Evolutionary conservation across 2,113 vertebrate genomes (phyloP).

Genomic region (Gallinago media): DNA sequence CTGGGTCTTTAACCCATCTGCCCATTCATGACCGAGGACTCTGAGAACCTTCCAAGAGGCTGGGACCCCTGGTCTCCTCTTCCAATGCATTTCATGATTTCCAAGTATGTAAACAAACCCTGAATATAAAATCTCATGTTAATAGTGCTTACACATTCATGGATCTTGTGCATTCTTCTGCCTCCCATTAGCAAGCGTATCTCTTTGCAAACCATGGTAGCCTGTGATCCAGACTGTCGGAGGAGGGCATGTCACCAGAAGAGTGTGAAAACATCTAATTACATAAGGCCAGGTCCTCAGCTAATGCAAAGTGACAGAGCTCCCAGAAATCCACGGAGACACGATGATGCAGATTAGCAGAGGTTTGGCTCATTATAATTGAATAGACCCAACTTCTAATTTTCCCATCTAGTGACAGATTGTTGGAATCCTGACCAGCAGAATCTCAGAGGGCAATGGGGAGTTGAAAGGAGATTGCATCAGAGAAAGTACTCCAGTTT

Average conservation of each 20-base stretch:
- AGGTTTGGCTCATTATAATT: constrained; percentile 7
- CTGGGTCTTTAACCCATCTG: background rate
- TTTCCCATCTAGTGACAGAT: constrained; percentile 32
- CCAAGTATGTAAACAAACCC: background rate
- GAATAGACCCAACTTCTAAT: background rate
- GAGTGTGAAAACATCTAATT: constrained; percentile 45
- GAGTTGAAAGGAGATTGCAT: constrained; percentile 10
- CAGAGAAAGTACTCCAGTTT: constrained; percentile 32
- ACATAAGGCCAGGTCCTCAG: constrained; percentile 20
- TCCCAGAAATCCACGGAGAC: constrained; percentile 2
- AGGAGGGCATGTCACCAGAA: constrained; percentile 23
- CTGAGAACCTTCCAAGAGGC: background rate
- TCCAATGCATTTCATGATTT: background rate
- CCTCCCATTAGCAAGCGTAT: background rate
- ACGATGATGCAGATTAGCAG: background rate
- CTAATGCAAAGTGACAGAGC: constrained; percentile 50
- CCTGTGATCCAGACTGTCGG: background rate
- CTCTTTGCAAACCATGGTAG: background rate
- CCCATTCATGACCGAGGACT: background rate
- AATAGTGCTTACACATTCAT: background rate
- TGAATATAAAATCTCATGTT: background rate
- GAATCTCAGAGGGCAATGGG: background rate
- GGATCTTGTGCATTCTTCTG: background rate
- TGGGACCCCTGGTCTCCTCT: background rate
- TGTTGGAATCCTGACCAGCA: constrained; percentile 28